A percentile compares a stretch with the other conserved stretches of the same genome.
Conservation (phyloP, 2,888 invertebrate genomes). For the Tortricodes alternella region DNA sequence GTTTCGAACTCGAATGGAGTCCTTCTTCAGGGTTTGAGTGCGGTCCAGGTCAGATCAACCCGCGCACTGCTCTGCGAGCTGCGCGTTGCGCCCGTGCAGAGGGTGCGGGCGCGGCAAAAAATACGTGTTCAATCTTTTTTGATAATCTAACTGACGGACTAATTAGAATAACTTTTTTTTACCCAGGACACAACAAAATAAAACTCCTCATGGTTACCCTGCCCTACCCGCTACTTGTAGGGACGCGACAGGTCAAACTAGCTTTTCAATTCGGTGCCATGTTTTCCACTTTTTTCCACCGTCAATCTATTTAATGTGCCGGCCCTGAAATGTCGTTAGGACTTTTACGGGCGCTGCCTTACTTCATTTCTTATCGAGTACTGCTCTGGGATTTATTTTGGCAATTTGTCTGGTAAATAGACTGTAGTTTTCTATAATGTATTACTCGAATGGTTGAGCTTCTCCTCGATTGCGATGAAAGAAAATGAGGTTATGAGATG, state of each 20-base stretch:
- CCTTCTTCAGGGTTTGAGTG: too few species aligned
- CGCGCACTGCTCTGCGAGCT: too few species aligned
- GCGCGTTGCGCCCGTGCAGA: too few species aligned
- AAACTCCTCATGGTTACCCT: conserved; percentile 35
- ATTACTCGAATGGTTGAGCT: too few species aligned
- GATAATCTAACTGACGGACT: too few species aligned
- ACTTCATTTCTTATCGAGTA: conserved; percentile 24
- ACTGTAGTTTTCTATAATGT: not conserved
- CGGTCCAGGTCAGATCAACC: too few species aligned
- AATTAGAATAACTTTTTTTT: too few species aligned
- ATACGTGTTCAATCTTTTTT: too few species aligned
- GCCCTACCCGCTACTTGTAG: conserved; percentile 32
- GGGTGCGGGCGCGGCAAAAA: too few species aligned
- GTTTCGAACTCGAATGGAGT: too few species aligned
- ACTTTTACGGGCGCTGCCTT: conserved; percentile 35
- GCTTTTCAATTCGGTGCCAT: conserved; percentile 51
- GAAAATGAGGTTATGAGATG: too few species aligned
- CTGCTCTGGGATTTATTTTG: conserved; percentile 14
- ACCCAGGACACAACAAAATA: not conserved
- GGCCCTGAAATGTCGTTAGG: conserved; percentile 37
- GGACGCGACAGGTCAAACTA: conserved; percentile 49
- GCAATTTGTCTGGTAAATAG: conserved; percentile 9
- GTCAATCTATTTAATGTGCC: conserved; percentile 49
- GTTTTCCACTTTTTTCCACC: conserved; percentile 44
- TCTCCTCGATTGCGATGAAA: too few species aligned